Evolutionary conservation across 2,113 vertebrate species (phyloP), one percentile per base, ranked within the genome.

Genomic region (Uria aalge): DNA sequence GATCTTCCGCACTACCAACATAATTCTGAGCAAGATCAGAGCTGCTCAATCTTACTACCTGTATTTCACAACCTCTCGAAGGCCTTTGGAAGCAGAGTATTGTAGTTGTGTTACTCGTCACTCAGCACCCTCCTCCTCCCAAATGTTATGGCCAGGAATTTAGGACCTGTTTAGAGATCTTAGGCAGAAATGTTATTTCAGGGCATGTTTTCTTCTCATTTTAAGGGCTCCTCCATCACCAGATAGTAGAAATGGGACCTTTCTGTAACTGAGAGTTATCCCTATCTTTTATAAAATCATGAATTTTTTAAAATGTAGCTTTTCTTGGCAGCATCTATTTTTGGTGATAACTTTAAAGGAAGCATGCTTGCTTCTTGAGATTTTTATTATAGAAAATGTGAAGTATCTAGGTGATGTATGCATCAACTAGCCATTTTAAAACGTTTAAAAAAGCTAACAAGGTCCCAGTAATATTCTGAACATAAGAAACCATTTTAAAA

Each of bases 101-200:
- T 71, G 63, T 93, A 41, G 59, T 57, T 83, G 82, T 77, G 62
- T 80, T 91, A 66, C 12, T 77, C 0, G 0, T 84, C 88, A 59
- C 60, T 85, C 72, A 84, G 60, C 69, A 75, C 52, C 38, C 85
- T 91, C 32, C 67, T 96, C 67, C 40, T 93, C 68, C 43, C 43
- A 77, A 81, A 81, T 78, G 15, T 56, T 88, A 68, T 48, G 73
- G 38, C 26, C 75, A 84, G 57, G 85, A 87, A 73, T 50, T 50
- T 90, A 85, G 74, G 38, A 87, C 71, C 60, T 95, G 74, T 90
- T 95, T 66, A 90, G 48, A 93, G 22, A 92, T 76, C 81, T 93
- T 66, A 64, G 20, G 57, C 23, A 92, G 48, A 93, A 90, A 85
- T 48, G 22, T 73, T 93, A 79, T 85, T 96, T 85, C 56, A 85